Conservation (phyloP, 2,888 invertebrate genomes). For the Agrilus biguttatus region DNA sequence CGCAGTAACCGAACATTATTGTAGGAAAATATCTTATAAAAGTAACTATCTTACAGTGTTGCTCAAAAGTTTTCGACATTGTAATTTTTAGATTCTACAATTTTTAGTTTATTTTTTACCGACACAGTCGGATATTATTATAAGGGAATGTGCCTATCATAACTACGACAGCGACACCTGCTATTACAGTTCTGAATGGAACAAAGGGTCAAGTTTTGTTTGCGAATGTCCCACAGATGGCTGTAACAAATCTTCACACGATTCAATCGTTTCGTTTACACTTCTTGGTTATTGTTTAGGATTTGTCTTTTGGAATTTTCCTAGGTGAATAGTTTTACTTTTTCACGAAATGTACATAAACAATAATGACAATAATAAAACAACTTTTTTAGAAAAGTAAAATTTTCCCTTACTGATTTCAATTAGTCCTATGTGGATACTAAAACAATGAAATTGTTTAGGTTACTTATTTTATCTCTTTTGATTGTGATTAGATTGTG, state of each 20-base stretch:
- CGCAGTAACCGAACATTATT: neutral
- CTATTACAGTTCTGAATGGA: slow-evolving; percentile 1
- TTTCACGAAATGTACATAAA: too few species aligned
- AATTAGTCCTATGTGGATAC: too few species aligned
- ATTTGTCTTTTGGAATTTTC: too few species aligned
- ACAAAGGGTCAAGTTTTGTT: slow-evolving; percentile 4
- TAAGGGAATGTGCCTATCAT: slow-evolving; percentile 6
- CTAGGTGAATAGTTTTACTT: too few species aligned
- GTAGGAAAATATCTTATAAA: slow-evolving; percentile 4
- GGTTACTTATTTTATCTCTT: too few species aligned
- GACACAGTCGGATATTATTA: neutral
- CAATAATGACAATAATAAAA: too few species aligned
- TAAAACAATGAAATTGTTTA: too few species aligned
- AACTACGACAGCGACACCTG: neutral
- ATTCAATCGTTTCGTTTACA: neutral
- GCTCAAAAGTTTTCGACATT: neutral
- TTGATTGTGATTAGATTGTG: too few species aligned
- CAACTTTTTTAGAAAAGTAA: too few species aligned
- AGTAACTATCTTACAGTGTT: slow-evolving; percentile 1
- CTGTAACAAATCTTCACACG: slow-evolving; percentile 7
- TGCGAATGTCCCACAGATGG: slow-evolving; percentile 10
- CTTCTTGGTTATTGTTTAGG: too few species aligned
- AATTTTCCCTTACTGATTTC: too few species aligned
- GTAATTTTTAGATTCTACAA: neutral
- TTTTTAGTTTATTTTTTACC: slow-evolving; percentile 5